These are phyloP conservation scores for Parambassis ranga DNA, from an alignment of 2,797 vertebrate genomes.

Conservation along the genomic window DNA sequence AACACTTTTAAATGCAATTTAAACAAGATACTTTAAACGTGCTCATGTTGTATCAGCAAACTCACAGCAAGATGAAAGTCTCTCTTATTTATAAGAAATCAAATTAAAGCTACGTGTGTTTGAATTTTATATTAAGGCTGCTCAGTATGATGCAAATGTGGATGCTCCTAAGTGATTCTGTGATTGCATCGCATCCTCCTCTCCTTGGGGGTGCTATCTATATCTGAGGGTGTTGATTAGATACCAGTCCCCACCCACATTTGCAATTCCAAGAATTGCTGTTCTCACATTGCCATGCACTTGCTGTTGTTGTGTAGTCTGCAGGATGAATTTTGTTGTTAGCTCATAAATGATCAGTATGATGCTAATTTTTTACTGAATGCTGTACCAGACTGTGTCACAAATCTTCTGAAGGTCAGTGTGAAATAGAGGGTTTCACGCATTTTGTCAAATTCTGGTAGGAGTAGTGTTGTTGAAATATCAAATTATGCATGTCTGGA, in stretches of 20 bases:
- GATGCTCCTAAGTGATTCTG: constrained; percentile 13
- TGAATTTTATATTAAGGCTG: constrained; percentile 9
- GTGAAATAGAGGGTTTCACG: constrained; percentile 7
- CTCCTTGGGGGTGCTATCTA: constrained; percentile 49
- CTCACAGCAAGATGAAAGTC: not conserved
- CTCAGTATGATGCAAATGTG: constrained; percentile 4
- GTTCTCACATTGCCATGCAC: constrained; percentile 19
- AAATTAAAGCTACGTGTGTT: not conserved
- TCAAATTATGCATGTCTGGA: constrained; percentile 4
- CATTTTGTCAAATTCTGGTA: constrained; percentile 20
- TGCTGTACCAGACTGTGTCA: not conserved
- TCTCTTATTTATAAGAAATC: not conserved
- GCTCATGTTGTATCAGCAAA: not conserved
- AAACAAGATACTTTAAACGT: not conserved
- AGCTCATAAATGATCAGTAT: constrained; percentile 19
- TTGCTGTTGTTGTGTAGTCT: constrained; percentile 8
- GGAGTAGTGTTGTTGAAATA: constrained; percentile 18
- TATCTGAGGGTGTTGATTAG: constrained; percentile 63
- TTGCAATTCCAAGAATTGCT: constrained; percentile 26
- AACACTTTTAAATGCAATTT: not conserved
- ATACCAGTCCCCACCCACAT: constrained; percentile 35
- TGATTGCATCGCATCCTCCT: constrained; percentile 39
- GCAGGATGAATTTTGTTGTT: not conserved
- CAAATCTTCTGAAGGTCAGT: not conserved
- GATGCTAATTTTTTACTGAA: constrained; percentile 8